Evolutionary conservation across 2,888 invertebrate species (phyloP).

Genomic region (Scaptomyza parva): DNA sequence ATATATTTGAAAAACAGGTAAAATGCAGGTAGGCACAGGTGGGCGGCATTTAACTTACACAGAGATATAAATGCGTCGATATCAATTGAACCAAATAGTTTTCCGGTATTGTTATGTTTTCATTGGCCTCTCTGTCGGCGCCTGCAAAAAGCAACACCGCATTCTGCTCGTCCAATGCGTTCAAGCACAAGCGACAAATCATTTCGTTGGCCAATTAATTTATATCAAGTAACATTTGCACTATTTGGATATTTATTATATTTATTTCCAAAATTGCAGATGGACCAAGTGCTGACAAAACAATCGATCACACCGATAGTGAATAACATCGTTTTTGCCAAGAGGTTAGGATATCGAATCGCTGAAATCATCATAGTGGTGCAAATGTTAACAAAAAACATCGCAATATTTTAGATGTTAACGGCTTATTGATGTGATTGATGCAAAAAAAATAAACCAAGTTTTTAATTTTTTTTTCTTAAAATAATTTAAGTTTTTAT

Average conservation of each 20-base stretch:
- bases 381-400: neutral
- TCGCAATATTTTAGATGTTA: neutral
- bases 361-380: neutral
- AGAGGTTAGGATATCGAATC: conserved; percentile 1
- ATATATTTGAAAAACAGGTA: neutral
- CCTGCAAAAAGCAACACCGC: conserved; percentile 63
- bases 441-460: neutral
- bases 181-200: conserved; percentile 75
- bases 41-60: conserved; percentile 58
- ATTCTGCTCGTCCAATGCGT: conserved; percentile 65
- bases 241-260: conserved; percentile 46
- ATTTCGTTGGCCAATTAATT: conserved; percentile 51
- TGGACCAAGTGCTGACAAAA: conserved; percentile 42
- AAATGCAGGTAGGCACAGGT: neutral
- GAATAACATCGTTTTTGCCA: conserved; percentile 24
- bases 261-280: conserved; percentile 55
- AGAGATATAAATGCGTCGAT: conserved; percentile 76
- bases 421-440: neutral
- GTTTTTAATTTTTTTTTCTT: neutral
- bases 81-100: conserved; percentile 74
- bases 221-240: conserved; percentile 48
- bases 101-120: conserved; percentile 62
- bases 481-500: neutral
- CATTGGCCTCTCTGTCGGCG: conserved; percentile 35
- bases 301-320: conserved; percentile 27